These are phyloP conservation scores for Sardina pilchardus DNA, from an alignment of 2,113 vertebrate species.

Conservation along the genomic window DNA sequence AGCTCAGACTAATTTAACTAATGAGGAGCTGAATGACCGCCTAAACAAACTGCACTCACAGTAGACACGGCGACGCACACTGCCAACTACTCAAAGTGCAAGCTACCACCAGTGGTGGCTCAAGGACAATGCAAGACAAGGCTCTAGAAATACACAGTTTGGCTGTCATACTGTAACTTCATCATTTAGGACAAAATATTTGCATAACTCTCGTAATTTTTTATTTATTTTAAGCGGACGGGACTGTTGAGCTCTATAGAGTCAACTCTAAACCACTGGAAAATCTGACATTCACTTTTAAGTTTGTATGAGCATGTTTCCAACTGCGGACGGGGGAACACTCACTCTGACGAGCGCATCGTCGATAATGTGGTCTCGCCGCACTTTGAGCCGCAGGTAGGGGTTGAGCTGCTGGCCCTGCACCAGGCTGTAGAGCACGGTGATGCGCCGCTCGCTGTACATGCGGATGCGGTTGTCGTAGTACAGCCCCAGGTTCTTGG, in stretches of 20 bases:
- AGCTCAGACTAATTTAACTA: neutral
- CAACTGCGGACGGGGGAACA: constrained; percentile 36
- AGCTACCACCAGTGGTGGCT: no score
- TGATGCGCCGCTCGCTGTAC: constrained; percentile 98
- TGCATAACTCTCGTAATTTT: neutral
- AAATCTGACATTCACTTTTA: neutral
- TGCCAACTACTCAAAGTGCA: no score
- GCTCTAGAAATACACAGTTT: no score
- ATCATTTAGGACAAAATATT: neutral
- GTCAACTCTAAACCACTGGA: neutral
- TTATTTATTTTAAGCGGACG: neutral
- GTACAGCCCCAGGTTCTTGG: constrained; percentile 95
- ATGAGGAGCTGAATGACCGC: neutral
- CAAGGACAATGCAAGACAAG: neutral
- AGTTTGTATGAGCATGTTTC: neutral
- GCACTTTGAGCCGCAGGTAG: constrained; percentile 92
- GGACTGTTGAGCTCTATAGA: no score
- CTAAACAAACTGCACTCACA: neutral
- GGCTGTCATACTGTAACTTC: neutral
- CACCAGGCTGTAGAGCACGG: constrained; percentile 95
- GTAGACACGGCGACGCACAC: no score
- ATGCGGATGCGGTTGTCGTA: constrained; percentile 98
- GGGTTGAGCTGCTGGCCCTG: constrained; percentile 96
- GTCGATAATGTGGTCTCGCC: constrained; percentile 98
- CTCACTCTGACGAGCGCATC: constrained; percentile 96